phyloP scores from a whole-genome alignment of 2,113 vertebrate species.

The Protobothrops mucrosquamatus region DNA sequence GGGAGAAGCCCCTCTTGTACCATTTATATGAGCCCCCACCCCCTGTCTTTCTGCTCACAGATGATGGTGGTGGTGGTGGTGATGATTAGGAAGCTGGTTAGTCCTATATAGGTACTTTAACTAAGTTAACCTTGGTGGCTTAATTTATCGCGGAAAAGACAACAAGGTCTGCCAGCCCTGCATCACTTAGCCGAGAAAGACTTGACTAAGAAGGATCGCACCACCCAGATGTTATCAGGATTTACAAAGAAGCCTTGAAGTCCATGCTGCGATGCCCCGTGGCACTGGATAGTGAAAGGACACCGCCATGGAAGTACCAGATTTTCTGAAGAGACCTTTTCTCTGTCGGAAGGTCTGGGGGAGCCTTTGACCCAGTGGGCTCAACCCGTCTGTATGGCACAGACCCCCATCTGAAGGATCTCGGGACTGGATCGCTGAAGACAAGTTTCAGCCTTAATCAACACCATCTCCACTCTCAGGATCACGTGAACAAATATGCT shows the following conservation, averaged over 20 bases:
- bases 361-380: constrained; percentile 12
- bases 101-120: not conserved
- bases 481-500: constrained; percentile 98
- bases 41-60: constrained; percentile 1
- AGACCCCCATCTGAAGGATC: constrained; percentile 28
- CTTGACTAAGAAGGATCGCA: not conserved
- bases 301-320: not conserved
- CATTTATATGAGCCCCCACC: not conserved
- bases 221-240: not conserved
- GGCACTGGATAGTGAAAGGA: not conserved
- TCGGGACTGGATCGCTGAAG: constrained; percentile 60
- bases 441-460: constrained; percentile 81
- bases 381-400: constrained; percentile 23
- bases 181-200: not conserved
- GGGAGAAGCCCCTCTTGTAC: constrained; percentile 12
- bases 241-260: not conserved
- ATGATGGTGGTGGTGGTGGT: not conserved
- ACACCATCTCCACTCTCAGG: constrained; percentile 76
- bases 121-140: not conserved
- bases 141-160: not conserved
- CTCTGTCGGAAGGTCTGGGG: not conserved
- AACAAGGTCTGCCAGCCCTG: not conserved
- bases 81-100: not conserved
- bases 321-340: not conserved
- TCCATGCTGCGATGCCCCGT: not conserved